These are phyloP conservation scores for Oedothorax gibbosus DNA, from an alignment of 1,140 invertebrate genomes.

Conservation along the genomic window DNA sequence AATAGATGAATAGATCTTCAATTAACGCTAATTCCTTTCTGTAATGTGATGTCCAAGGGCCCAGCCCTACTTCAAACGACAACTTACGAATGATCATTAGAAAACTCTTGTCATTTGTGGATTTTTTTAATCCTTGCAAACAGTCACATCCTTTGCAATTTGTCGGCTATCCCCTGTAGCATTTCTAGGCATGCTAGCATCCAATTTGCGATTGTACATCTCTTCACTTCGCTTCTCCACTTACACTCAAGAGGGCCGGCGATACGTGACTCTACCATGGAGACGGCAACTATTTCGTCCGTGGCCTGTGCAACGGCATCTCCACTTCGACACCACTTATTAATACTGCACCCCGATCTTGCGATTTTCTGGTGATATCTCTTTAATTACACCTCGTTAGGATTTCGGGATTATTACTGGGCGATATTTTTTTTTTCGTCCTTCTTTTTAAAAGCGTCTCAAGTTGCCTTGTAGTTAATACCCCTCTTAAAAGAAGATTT, in stretches of 20 bases:
- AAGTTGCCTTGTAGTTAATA: constrained; percentile 33
- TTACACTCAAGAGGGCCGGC: not conserved
- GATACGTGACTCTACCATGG: constrained; percentile 55
- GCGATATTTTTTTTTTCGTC: constrained; percentile 26
- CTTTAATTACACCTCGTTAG: constrained; percentile 58
- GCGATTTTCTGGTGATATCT: constrained; percentile 36
- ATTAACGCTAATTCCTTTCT: too few relatives aligned
- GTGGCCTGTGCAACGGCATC: not conserved
- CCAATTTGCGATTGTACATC: constrained; percentile 36
- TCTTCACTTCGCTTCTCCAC: not conserved
- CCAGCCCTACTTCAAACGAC: too few relatives aligned
- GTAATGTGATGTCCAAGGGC: too few relatives aligned
- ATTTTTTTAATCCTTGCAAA: too few relatives aligned
- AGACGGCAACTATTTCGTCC: constrained; percentile 35
- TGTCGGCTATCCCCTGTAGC: constrained; percentile 15
- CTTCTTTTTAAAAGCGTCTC: not conserved
- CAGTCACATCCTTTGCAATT: constrained; percentile 12
- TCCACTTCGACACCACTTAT: constrained; percentile 54
- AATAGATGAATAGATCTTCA: too few relatives aligned
- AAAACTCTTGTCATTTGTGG: too few relatives aligned
- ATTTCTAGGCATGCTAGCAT: constrained; percentile 23
- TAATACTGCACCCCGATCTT: constrained; percentile 31
- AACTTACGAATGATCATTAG: too few relatives aligned
- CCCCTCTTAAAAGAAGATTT: not conserved
- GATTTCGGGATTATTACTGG: constrained; percentile 38